These are phyloP conservation scores for Calliscelio sp. DNA, from an alignment of 2,888 invertebrate genomes.

Conservation along the genomic window DNA sequence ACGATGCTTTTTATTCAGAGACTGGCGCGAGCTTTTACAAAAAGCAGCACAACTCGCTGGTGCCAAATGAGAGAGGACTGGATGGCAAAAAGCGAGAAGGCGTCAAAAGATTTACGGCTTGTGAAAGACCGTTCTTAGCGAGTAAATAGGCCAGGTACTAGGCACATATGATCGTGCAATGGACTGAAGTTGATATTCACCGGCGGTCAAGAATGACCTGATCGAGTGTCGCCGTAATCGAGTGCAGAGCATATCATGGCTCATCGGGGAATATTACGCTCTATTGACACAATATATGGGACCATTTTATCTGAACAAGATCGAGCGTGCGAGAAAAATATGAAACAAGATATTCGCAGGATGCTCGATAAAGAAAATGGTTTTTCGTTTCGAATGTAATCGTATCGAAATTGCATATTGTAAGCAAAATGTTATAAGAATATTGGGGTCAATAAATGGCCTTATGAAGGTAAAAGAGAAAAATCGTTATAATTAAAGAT, in stretches of 20 bases:
- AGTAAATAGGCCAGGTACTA: conserved; percentile 66
- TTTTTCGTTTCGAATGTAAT: conserved; percentile 23
- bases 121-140: conserved; percentile 53
- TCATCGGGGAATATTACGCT: conserved; percentile 21
- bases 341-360: conserved; percentile 12
- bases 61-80: conserved; percentile 57
- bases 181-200: background rate
- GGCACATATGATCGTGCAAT: conserved; percentile 13
- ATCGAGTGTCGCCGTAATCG: conserved; percentile 16
- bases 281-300: conserved; percentile 11
- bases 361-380: conserved; percentile 37
- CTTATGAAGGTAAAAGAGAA: too few relatives aligned
- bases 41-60: conserved; percentile 57
- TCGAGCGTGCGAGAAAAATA: conserved; percentile 23
- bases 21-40: conserved; percentile 46
- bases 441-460: conserved; percentile 9
- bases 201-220: conserved; percentile 21
- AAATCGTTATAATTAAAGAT: background rate
- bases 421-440: background rate
- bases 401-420: conserved; percentile 7
- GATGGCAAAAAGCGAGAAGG: conserved; percentile 55
- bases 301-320: conserved; percentile 30
- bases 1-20: conserved; percentile 59
- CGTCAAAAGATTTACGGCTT: conserved; percentile 68
- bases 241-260: background rate